These are phyloP conservation scores for Bhutanitis thaidina DNA, from an alignment of 2,888 invertebrate species.

Conservation along the genomic window DNA sequence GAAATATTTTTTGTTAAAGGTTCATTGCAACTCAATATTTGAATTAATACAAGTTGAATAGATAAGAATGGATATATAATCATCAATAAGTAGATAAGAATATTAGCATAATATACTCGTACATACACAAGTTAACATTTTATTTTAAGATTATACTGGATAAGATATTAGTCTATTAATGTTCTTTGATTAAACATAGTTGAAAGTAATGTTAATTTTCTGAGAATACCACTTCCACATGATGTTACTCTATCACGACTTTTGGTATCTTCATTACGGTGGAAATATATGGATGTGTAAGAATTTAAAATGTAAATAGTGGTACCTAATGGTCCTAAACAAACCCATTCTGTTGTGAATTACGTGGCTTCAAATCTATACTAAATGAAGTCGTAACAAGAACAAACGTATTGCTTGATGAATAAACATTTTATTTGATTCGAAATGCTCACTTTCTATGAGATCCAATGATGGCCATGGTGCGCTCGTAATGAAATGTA, in stretches of 20 bases:
- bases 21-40: too few relatives aligned
- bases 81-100: too few relatives aligned
- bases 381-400: constrained; percentile 47
- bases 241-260: background rate
- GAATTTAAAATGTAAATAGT: constrained; percentile 29
- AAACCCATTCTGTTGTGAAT: constrained; percentile 29
- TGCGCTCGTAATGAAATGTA: constrained; percentile 28
- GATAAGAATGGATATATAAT: too few relatives aligned
- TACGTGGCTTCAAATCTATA: constrained; percentile 28
- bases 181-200: too few relatives aligned
- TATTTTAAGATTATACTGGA: too few relatives aligned
- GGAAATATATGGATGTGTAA: background rate
- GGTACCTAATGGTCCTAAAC: constrained; percentile 30
- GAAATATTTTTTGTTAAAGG: too few relatives aligned
- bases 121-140: too few relatives aligned
- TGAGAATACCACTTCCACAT: background rate
- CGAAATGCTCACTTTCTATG: constrained; percentile 34
- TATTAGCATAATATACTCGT: too few relatives aligned
- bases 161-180: too few relatives aligned
- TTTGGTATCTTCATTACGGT: background rate
- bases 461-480: constrained; percentile 11
- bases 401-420: constrained; percentile 38
- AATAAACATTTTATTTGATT: constrained; percentile 44
- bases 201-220: background rate
- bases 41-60: too few relatives aligned